phyloP scores from a whole-genome alignment of 2,888 invertebrate genomes.

The Alviniconcha strummeri region DNA sequence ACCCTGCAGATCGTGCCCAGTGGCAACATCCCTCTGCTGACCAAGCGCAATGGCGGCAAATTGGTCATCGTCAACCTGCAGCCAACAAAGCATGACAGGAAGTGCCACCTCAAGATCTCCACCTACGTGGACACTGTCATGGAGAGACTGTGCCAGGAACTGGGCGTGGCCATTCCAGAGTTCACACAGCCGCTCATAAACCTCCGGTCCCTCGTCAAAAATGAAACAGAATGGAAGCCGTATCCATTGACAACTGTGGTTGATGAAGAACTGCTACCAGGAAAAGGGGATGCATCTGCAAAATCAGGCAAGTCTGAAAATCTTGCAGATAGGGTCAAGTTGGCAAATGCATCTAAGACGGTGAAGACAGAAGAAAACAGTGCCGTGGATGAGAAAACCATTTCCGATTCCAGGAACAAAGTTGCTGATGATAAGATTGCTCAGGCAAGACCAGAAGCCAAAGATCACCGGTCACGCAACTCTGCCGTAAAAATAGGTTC shows the following conservation, averaged over 20 bases:
- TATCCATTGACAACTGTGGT: slow-evolving; percentile 10
- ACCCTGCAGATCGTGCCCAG: slow-evolving; percentile 98
- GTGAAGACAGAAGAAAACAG: slow-evolving; percentile 3
- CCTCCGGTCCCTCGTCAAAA: slow-evolving; percentile 53
- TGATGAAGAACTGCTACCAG: slow-evolving; percentile 32
- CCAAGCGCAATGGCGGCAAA: slow-evolving; percentile 88
- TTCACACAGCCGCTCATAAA: slow-evolving; percentile 76
- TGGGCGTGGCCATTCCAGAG: slow-evolving; percentile 84
- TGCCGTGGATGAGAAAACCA: too few species aligned
- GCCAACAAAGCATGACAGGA: slow-evolving; percentile 96
- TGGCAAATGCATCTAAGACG: neutral
- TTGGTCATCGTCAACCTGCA: slow-evolving; percentile 96
- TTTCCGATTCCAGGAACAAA: too few species aligned
- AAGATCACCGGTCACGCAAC: too few species aligned
- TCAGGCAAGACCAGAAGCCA: too few species aligned
- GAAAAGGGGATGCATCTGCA: neutral
- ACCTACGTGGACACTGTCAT: slow-evolving; percentile 89
- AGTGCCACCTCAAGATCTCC: slow-evolving; percentile 91
- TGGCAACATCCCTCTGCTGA: slow-evolving; percentile 90
- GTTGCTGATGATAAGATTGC: too few species aligned
- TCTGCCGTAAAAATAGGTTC: too few species aligned
- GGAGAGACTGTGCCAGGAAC: slow-evolving; percentile 76
- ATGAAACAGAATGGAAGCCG: slow-evolving; percentile 41
- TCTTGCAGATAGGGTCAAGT: too few species aligned
- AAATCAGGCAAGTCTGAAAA: neutral